These are phyloP conservation scores for Arremon brunneinucha DNA, from an alignment of 2,797 vertebrate genomes.

Conservation along the genomic window DNA sequence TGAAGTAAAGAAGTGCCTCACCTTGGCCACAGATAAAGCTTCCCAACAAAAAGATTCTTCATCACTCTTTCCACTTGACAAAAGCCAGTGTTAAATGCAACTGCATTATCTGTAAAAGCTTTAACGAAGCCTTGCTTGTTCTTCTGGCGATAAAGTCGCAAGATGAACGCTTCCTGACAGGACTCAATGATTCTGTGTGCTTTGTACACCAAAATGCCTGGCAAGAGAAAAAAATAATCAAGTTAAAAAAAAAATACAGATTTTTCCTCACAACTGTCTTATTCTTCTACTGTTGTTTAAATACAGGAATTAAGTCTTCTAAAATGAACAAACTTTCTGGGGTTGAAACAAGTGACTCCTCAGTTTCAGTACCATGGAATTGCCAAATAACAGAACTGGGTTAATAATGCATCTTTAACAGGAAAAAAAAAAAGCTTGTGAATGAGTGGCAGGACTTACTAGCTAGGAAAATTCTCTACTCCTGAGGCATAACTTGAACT, in stretches of 20 bases:
- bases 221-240: background rate
- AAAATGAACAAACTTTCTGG: background rate
- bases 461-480: background rate
- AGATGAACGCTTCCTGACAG: slow-evolving; percentile 96
- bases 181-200: slow-evolving; percentile 97
- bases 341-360: background rate
- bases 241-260: background rate
- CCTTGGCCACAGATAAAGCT: slow-evolving; percentile 97
- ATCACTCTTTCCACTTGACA: slow-evolving; percentile 97
- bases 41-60: slow-evolving; percentile 95
- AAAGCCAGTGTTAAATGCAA: slow-evolving; percentile 90
- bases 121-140: slow-evolving; percentile 98
- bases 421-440: background rate
- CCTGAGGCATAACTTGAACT: background rate
- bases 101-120: slow-evolving; percentile 94
- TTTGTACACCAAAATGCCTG: slow-evolving; percentile 94
- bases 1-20: slow-evolving; percentile 41
- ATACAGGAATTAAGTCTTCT: background rate
- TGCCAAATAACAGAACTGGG: background rate
- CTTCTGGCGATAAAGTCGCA: slow-evolving; percentile 95
- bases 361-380: background rate
- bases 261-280: background rate
- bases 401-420: background rate
- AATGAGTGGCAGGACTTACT: background rate
- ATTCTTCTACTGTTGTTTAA: background rate